Evolutionary conservation across 2,888 invertebrate species (phyloP), one percentile per base, ranked within the genome.

Genomic region (Thera britannica): DNA sequence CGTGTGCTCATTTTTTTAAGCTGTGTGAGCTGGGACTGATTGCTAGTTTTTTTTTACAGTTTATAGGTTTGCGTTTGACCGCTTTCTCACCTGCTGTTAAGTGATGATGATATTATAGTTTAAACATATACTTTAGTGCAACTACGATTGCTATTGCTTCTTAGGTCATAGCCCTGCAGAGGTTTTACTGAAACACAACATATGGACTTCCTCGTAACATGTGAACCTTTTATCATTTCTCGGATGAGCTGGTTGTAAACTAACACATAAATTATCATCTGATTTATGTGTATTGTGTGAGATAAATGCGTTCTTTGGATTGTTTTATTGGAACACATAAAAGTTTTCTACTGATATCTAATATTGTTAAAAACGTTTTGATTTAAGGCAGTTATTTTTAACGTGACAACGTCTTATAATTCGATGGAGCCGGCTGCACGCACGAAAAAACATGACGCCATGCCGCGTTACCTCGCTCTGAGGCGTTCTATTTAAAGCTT

Each of bases 241-340:
- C 52, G 38, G 70, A 63, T 70, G 67, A 70, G 59, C 51, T 52
- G 59, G 57, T 60, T 63, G 58, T 57, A 70, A 66, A 66, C 59
- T 35, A 12, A 46, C 54, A 63, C 38, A 72, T 75, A 75, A 73
- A 73, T 75, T 71, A 72, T 70, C 61, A 46, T 64, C 58, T 64
- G 72, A 75, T 75, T 74, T 72, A 74, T 69, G 71, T 52, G 8
- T 34, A 46, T 46, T 46, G 44, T 65, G 52, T 8, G 8, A 55
- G 55, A 64, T 71, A 62, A 66, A 74, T 67, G 69, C 63, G 51
- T 58, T 65, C 65, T 66, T 46, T 54, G 60, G 52, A 62, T 69
- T 62, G 69, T 63, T 70, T 70, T 66, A 65, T 62, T 62, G 62
- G 48, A 44, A 62, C 58, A 51, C 36, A 62, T 65, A 62, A 66